These are phyloP conservation scores for Seladonia tumulorum DNA, from an alignment of 2,888 invertebrate genomes.

Conservation along the genomic window DNA sequence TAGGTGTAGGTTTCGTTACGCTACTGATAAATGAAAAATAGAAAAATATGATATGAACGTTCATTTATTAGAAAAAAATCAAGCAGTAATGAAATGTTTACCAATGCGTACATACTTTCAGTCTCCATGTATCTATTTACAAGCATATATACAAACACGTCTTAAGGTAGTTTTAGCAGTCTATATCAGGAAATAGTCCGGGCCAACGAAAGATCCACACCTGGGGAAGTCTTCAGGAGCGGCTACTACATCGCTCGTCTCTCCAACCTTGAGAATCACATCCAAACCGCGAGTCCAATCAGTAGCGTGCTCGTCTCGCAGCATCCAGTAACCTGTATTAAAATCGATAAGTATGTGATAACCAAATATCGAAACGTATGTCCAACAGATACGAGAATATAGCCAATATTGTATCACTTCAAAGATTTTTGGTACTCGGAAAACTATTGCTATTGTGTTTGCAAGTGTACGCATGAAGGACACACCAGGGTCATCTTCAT, in stretches of 20 bases:
- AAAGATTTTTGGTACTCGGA: too few species aligned
- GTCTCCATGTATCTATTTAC: constrained; percentile 74
- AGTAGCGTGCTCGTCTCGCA: constrained; percentile 90
- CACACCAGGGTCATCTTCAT: too few species aligned
- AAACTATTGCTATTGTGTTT: too few species aligned
- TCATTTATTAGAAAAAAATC: constrained; percentile 7
- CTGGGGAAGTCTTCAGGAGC: constrained; percentile 91
- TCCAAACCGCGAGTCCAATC: constrained; percentile 92
- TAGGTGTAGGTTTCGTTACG: not conserved
- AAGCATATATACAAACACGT: constrained; percentile 71
- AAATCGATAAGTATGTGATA: not conserved
- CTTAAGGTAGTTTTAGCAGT: constrained; percentile 49
- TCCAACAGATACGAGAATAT: not conserved
- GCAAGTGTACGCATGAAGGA: too few species aligned
- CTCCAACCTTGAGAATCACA: constrained; percentile 90
- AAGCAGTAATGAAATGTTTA: constrained; percentile 3
- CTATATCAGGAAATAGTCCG: constrained; percentile 90
- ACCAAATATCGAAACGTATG: not conserved
- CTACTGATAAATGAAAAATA: not conserved
- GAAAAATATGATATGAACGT: not conserved
- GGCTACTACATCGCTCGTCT: constrained; percentile 87
- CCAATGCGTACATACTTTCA: constrained; percentile 23
- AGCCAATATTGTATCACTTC: too few species aligned
- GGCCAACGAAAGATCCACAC: constrained; percentile 91
- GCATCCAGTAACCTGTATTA: constrained; percentile 90